Evolutionary conservation across 2,113 vertebrate species (phyloP), one percentile per base, ranked within the genome.

Genomic region (Nycticebus coucang): DNA sequence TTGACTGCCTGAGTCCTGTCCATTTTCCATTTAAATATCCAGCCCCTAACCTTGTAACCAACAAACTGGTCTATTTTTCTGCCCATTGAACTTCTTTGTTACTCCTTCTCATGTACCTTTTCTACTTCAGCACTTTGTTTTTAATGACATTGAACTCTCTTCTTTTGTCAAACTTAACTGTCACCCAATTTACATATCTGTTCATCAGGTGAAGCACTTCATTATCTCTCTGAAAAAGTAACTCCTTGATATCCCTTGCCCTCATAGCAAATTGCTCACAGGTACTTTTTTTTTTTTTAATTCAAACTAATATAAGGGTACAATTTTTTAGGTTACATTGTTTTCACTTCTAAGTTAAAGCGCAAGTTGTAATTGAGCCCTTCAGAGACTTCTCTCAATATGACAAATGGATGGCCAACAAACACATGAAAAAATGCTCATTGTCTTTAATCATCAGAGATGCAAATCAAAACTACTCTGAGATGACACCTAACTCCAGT

Each of bases 1-100:
- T 83, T 41, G 45, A n/a, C 59, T 78, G 22, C 35, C 12, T 30
- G 35, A 57, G 7, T 82, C 45, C 28, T 53, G 30, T 77, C 3
- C 45, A 19, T 93, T 91, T 94, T 66, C 75, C 17, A n/a, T 45
- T 84, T 72, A 89, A 72, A 78, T 22, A 92, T n/a, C 30, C 74
- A 77, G 62, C 11, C n/a, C 28, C 45, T 55, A 35, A 62, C 28
- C 17, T 66, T 28, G 12, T 59, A 37, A 68, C 45, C 45, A 50
- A 50, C 45, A 4, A 50, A 50, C 2, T 7, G 41, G 66, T 50
- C 13, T 53, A n/a, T 60, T 53, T 78, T 33, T 80, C 62, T 19
- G 9, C 8, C 24, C n/a, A 4, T 8, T 96, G 33, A 59, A 35
- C 12, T 77, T 33, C 35, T 33, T 37, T 55, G 33, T 3, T 41